Conservation (phyloP, 1,140 invertebrate species). For the Trachymyrmex septentrionalis region DNA sequence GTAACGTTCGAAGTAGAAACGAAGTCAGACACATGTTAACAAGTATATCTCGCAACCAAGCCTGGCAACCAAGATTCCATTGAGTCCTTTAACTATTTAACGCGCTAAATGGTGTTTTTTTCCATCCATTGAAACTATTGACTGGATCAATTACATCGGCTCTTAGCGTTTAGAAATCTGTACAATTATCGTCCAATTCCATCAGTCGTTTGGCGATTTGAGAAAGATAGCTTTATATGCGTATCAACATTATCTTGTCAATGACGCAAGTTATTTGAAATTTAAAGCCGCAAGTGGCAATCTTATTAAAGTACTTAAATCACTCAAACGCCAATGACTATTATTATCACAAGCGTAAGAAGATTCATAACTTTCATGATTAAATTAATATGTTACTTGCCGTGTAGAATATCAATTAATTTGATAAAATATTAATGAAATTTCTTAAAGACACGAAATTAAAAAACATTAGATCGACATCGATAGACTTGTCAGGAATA, state of each 20-base stretch:
- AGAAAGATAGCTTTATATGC: neutral
- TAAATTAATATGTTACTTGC: neutral
- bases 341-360: neutral
- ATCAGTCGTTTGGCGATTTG: neutral
- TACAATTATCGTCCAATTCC: constrained; percentile 11
- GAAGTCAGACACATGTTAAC: constrained; percentile 37
- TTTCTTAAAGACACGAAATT: neutral
- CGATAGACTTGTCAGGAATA: neutral
- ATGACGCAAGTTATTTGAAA: constrained; percentile 37
- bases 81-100: neutral
- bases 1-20: constrained; percentile 8
- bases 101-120: constrained; percentile 2
- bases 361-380: constrained; percentile 19
- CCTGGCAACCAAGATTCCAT: neutral
- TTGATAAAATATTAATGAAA: neutral
- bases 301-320: constrained; percentile 37
- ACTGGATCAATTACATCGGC: constrained; percentile 11
- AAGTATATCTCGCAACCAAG: neutral
- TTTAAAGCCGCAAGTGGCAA: constrained; percentile 20
- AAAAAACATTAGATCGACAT: neutral
- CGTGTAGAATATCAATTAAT: neutral
- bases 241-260: constrained; percentile 17
- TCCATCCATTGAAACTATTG: neutral
- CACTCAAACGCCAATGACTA: neutral
- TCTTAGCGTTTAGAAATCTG: constrained; percentile 1